Evolutionary conservation across 2,797 vertebrate genomes (phyloP).

Genomic region (Erethizon dorsatum): DNA sequence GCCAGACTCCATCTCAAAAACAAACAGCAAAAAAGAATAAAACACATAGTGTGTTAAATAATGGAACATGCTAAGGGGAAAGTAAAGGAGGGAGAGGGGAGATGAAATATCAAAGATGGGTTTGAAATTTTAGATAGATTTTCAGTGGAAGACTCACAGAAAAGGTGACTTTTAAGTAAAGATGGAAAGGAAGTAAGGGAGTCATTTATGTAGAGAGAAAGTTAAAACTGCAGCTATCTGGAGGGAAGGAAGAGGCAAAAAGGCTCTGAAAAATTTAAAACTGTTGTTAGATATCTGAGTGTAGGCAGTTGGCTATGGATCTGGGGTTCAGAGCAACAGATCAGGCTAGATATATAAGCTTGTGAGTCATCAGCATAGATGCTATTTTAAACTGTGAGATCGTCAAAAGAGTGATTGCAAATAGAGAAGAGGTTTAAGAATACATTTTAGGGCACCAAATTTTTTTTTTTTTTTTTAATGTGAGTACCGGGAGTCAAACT

Average conservation of each 20-base stretch:
- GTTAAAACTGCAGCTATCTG: neutral
- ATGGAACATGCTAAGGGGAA: neutral
- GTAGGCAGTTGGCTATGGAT: neutral
- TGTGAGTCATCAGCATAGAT: neutral
- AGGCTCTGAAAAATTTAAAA: constrained; percentile 26
- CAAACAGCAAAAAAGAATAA: neutral
- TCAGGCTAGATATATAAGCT: neutral
- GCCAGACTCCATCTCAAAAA: neutral
- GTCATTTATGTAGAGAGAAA: neutral
- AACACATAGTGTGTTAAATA: neutral
- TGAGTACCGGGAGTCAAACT: too few relatives aligned
- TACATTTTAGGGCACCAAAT: neutral
- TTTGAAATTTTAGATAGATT: constrained; percentile 12
- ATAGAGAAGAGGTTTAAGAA: neutral
- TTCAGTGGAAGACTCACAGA: neutral
- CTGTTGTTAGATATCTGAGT: neutral
- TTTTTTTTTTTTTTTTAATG: neutral
- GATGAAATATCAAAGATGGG: constrained; percentile 43
- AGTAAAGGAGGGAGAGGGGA: neutral
- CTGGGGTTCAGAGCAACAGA: neutral
- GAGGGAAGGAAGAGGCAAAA: neutral
- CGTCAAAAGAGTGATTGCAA: neutral
- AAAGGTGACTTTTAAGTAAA: constrained; percentile 35
- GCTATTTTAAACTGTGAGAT: neutral
- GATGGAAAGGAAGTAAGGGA: constrained; percentile 2